Conservation (phyloP, 2,797 vertebrate genomes). For the Vireo griseus region DNA sequence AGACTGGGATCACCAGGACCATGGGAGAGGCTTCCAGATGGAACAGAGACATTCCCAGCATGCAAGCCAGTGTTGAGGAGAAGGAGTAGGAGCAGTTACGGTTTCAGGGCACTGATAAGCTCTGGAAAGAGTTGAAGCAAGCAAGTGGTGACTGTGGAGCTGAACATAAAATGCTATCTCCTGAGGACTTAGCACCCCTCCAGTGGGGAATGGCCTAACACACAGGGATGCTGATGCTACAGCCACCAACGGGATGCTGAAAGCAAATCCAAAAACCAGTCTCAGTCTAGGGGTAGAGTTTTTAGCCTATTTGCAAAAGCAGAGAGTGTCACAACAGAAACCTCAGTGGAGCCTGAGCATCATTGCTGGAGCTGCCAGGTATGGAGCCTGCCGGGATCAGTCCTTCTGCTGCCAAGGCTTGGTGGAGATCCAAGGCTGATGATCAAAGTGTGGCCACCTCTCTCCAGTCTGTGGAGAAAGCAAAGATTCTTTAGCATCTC, state of each 20-base stretch:
- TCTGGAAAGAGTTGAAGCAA: not conserved
- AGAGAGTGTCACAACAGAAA: not conserved
- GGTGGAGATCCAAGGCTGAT: not conserved
- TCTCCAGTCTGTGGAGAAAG: not conserved
- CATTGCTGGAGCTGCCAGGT: not conserved
- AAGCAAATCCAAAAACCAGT: not conserved
- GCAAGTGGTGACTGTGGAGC: not conserved
- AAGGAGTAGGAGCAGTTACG: not conserved
- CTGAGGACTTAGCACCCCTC: not conserved
- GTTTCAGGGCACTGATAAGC: not conserved
- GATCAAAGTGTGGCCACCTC: not conserved
- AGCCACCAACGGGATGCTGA: not conserved
- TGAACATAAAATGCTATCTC: not conserved
- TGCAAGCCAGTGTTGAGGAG: not conserved
- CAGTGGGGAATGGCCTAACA: not conserved
- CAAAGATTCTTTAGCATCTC: not conserved
- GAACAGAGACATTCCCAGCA: not conserved
- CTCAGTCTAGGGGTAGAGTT: not conserved
- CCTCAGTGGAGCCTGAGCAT: not conserved
- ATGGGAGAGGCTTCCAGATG: not conserved
- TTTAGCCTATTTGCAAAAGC: not conserved
- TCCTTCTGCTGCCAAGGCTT: not conserved
- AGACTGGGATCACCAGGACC: not conserved
- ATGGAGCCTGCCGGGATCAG: not conserved
- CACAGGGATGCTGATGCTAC: not conserved